phyloP scores from a whole-genome alignment of 2,113 vertebrate species.

The Vicugna pacos region DNA sequence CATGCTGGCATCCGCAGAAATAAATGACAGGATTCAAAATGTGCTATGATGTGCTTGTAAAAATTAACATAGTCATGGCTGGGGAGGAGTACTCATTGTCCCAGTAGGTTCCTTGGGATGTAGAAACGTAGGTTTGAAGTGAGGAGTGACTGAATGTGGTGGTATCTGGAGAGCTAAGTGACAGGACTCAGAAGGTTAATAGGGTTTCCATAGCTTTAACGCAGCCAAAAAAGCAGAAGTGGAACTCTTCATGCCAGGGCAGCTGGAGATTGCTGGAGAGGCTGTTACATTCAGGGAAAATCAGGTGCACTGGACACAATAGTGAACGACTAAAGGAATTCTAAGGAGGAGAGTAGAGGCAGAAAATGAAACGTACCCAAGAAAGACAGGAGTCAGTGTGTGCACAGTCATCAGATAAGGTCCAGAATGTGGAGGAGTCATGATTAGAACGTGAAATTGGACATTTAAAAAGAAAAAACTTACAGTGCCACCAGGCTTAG shows the following conservation, averaged over 20 bases:
- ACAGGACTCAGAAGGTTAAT: neutral
- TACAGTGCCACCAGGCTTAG: neutral
- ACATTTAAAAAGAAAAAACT: neutral
- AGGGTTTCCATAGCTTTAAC: neutral
- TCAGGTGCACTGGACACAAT: neutral
- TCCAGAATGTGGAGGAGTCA: neutral
- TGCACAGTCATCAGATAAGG: neutral
- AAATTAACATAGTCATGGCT: neutral
- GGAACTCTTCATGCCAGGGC: neutral
- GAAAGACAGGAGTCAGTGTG: neutral
- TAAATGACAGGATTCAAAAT: slow-evolving; percentile 3
- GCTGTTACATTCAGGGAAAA: neutral
- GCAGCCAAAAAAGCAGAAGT: neutral
- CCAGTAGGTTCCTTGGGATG: neutral
- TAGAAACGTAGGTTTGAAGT: neutral
- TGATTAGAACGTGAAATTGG: neutral
- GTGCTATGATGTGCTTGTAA: neutral
- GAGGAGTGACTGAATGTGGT: neutral
- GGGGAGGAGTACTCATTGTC: neutral
- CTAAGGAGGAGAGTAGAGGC: neutral
- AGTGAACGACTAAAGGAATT: neutral
- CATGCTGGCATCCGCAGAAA: neutral
- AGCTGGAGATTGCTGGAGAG: neutral
- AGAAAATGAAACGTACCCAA: neutral
- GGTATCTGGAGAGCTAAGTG: neutral